Evolutionary conservation across 2,113 vertebrate species (phyloP), one percentile per base, ranked within the genome.

Genomic region (Emydura subglobosa): DNA sequence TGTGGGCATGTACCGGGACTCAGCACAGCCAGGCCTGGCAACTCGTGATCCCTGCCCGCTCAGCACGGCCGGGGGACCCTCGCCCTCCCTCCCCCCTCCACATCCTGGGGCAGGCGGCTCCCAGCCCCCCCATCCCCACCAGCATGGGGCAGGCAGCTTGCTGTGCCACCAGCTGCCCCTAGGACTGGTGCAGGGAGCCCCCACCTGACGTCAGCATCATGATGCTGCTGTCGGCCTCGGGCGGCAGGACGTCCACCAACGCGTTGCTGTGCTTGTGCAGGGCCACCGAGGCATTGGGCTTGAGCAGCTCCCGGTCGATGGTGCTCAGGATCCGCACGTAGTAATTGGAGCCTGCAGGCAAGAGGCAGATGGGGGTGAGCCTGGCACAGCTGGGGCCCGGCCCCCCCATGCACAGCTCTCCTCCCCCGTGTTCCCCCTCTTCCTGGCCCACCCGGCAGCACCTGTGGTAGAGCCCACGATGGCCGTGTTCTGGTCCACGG

Each of bases 251-350:
- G 1, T 99, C 99, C 93, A 99, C 99, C 97, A 99, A 97, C 0
- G 99, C 99, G 0, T 99, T 99, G 98, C 99, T 99, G 98, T 99
- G 99, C 88, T 99, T 99, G 97, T 99, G 99, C 42, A 99, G 97
- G 7, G 99, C 99, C 95, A 99, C 99, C 0, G 99, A 99, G 57
- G 99, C 99, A 0, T 99, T 99, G 92, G 99, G 99, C 96, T 99
- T 99, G 92, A 99, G 98, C 95, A 99, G 98, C 98, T 99, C 99
- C 82, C 99, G 97, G 95, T 99, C 99, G 0, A 99, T 99, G 97
- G 99, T 99, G 98, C 99, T 99, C 94, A 99, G 94, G 97, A 99
- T 99, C 44, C 99, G 98, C 87, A 99, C 99, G 1, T 99, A 99
- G 96, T 99, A 99, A 96, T 99, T 99, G 72, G 99, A 99, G 1